Conservation (phyloP, 2,888 invertebrate species). For the Cheilosia pagana region DNA sequence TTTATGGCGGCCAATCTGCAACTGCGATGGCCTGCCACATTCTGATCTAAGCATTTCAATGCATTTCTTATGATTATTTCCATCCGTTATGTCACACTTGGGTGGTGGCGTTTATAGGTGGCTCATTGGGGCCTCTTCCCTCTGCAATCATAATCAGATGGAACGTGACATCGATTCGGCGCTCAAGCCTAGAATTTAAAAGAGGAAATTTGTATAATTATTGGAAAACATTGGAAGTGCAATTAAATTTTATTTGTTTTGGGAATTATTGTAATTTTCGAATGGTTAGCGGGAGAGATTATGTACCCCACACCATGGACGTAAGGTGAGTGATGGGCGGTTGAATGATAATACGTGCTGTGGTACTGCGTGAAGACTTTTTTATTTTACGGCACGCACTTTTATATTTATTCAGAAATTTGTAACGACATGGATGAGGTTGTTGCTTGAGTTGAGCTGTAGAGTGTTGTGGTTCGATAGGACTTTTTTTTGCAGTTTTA, state of each 20-base stretch:
- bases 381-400: too few species aligned
- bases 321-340: too few species aligned
- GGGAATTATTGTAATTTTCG: background rate
- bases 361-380: too few species aligned
- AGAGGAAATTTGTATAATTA: slow-evolving; percentile 47
- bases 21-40: slow-evolving; percentile 36
- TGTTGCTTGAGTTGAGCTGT: too few species aligned
- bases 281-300: background rate
- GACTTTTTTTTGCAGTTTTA: too few species aligned
- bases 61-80: slow-evolving; percentile 67
- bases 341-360: too few species aligned
- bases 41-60: slow-evolving; percentile 55
- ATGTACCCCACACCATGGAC: too few species aligned
- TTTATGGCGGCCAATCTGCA: slow-evolving; percentile 40
- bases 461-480: too few species aligned
- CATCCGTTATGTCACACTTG: slow-evolving; percentile 69
- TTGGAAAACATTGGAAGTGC: slow-evolving; percentile 21
- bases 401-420: too few species aligned
- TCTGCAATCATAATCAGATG: slow-evolving; percentile 42
- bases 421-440: too few species aligned
- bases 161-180: slow-evolving; percentile 61
- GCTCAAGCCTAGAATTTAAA: slow-evolving; percentile 29
- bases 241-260: slow-evolving; percentile 25
- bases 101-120: slow-evolving; percentile 56
- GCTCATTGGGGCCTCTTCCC: slow-evolving; percentile 19